These are phyloP conservation scores for Pteropus rufus DNA, from an alignment of 2,797 vertebrate genomes.

Conservation along the genomic window DNA sequence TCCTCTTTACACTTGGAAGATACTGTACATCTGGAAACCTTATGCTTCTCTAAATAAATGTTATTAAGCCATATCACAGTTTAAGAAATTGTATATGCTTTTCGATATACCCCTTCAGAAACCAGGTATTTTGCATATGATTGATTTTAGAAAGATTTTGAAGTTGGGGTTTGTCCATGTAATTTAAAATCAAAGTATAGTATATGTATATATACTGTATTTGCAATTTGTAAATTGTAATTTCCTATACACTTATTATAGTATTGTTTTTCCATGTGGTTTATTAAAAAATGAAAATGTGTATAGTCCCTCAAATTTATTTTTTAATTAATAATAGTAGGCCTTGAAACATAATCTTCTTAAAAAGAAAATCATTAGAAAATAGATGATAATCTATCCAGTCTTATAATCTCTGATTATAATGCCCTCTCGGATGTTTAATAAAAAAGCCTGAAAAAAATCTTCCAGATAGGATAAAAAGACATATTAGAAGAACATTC, in stretches of 20 bases:
- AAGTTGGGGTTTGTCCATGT: constrained; percentile 76
- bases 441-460: constrained; percentile 28
- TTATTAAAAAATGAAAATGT: constrained; percentile 82
- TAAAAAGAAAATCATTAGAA: neutral
- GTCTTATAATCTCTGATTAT: neutral
- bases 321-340: constrained; percentile 13
- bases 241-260: constrained; percentile 80
- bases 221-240: constrained; percentile 81
- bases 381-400: neutral
- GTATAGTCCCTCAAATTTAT: constrained; percentile 53
- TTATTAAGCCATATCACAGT: constrained; percentile 81
- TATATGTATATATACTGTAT: constrained; percentile 80
- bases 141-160: constrained; percentile 78
- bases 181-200: constrained; percentile 79
- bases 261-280: constrained; percentile 82
- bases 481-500: neutral
- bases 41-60: constrained; percentile 53
- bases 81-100: constrained; percentile 71
- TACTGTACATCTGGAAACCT: constrained; percentile 52
- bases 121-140: constrained; percentile 81
- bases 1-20: constrained; percentile 48
- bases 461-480: neutral
- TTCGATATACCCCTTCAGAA: constrained; percentile 64
- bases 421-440: neutral
- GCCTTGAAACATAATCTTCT: constrained; percentile 23